These are phyloP conservation scores for Atractosteus spatula DNA, from an alignment of 2,113 vertebrate species.

Conservation along the genomic window DNA sequence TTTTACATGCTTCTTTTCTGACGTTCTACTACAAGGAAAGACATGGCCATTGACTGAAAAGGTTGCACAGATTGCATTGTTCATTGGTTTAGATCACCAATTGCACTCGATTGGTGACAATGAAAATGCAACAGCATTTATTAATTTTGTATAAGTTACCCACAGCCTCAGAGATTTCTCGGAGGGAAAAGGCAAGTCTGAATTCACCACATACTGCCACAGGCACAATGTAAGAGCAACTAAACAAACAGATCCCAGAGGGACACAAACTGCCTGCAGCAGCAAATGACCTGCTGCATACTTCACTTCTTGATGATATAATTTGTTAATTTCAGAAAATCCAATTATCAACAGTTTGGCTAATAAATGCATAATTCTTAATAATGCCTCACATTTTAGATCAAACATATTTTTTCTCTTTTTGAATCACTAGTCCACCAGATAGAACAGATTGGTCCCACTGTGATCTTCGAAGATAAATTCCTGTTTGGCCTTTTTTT, in stretches of 20 bases:
- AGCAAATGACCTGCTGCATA: slow-evolving; percentile 78
- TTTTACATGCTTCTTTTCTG: too few relatives aligned
- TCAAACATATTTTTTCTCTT: slow-evolving; percentile 43
- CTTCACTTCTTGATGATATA: slow-evolving; percentile 62
- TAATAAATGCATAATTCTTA: slow-evolving; percentile 45
- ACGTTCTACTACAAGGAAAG: too few relatives aligned
- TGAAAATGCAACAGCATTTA: slow-evolving; percentile 60
- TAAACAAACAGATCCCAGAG: slow-evolving; percentile 83
- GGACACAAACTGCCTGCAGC: slow-evolving; percentile 71
- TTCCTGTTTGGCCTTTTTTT: neutral
- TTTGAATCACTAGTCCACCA: neutral
- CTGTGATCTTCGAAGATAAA: neutral
- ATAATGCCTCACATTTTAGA: slow-evolving; percentile 62
- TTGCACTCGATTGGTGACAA: slow-evolving; percentile 50
- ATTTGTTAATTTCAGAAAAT: slow-evolving; percentile 69
- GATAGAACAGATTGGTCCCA: neutral
- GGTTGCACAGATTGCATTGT: too few relatives aligned
- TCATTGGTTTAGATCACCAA: slow-evolving; percentile 20
- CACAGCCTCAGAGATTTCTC: slow-evolving; percentile 64
- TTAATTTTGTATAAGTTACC: slow-evolving; percentile 67
- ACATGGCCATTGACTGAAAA: too few relatives aligned
- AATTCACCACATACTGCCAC: slow-evolving; percentile 77
- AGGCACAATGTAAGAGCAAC: slow-evolving; percentile 79
- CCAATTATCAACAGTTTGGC: slow-evolving; percentile 57
- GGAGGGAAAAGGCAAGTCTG: slow-evolving; percentile 71